phyloP scores from a whole-genome alignment of 2,888 invertebrate species.

The Morpho achilles region DNA sequence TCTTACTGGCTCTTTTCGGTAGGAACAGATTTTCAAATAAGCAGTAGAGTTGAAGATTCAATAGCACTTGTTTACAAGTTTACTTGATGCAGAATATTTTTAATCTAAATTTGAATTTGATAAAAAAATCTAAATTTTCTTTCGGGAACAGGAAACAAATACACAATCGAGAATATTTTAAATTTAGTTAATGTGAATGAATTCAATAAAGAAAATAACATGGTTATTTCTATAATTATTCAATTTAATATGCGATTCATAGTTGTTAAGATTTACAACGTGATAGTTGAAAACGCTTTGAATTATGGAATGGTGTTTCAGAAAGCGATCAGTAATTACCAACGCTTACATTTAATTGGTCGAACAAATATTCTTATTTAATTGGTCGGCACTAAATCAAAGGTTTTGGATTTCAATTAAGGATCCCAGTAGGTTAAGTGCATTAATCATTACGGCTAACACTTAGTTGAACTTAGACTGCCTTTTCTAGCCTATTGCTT shows the following conservation, averaged over 20 bases:
- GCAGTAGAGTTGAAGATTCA: no score
- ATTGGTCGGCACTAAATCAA: conserved; percentile 50
- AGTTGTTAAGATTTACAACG: conserved; percentile 21
- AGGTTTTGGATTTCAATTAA: conserved; percentile 57
- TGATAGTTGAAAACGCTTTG: conserved; percentile 16
- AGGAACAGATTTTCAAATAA: no score
- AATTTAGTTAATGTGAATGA: no score
- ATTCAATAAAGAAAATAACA: no score
- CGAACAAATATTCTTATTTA: conserved; percentile 31
- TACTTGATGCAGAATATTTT: no score
- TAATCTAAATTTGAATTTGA: no score
- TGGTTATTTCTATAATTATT: conserved; percentile 13
- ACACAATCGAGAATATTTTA: no score
- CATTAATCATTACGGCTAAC: conserved; percentile 44
- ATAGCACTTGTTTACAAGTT: no score
- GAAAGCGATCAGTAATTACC: conserved; percentile 20
- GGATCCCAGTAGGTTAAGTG: conserved; percentile 46
- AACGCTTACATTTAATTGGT: conserved; percentile 23
- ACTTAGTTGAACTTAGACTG: conserved; percentile 40
- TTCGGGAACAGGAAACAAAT: no score
- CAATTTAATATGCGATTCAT: conserved; percentile 16
- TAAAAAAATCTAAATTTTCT: no score
- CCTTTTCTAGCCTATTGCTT: neutral
- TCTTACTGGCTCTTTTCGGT: no score
- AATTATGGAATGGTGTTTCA: conserved; percentile 20